These are phyloP conservation scores for Chymomyza caudatula DNA, from an alignment of 2,888 invertebrate species.

Conservation along the genomic window DNA sequence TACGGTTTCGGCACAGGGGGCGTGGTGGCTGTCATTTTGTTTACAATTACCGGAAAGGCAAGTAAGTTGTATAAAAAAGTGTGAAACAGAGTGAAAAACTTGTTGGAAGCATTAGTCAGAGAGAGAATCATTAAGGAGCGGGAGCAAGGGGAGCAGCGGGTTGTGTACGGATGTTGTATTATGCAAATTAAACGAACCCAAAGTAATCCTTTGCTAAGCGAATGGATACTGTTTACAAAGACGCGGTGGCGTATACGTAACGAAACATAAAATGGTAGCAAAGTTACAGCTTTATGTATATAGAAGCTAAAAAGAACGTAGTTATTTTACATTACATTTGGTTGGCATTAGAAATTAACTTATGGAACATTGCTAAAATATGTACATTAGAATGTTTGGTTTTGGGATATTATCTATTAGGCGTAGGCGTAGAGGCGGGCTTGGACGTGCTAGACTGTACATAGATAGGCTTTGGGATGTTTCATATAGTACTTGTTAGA, in stretches of 20 bases:
- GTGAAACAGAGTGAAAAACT: slow-evolving; percentile 2
- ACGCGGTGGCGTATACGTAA: slow-evolving; percentile 54
- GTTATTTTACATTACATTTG: slow-evolving; percentile 54
- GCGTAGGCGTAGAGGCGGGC: slow-evolving; percentile 13
- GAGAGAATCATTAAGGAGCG: background rate
- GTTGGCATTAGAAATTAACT: slow-evolving; percentile 50
- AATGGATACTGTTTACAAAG: slow-evolving; percentile 56
- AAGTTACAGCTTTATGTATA: slow-evolving; percentile 5
- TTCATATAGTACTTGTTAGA: slow-evolving; percentile 50
- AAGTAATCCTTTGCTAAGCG: slow-evolving; percentile 63
- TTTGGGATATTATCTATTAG: slow-evolving; percentile 17
- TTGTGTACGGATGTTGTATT: background rate
- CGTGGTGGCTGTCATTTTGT: background rate
- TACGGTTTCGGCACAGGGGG: background rate
- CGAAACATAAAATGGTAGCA: background rate
- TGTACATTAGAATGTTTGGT: slow-evolving; percentile 21
- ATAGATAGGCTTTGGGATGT: slow-evolving; percentile 38
- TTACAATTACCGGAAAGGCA: background rate
- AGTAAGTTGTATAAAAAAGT: background rate
- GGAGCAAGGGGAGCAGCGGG: no score
- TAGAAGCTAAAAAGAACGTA: slow-evolving; percentile 40
- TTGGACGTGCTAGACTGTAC: slow-evolving; percentile 31
- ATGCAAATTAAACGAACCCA: slow-evolving; percentile 10
- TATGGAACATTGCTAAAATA: slow-evolving; percentile 56
- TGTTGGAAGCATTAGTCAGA: slow-evolving; percentile 4